A percentile compares a stretch with the other conserved stretches of the same genome.
phyloP scores from a whole-genome alignment of 2,888 invertebrate species.

The Eulithis testata region DNA sequence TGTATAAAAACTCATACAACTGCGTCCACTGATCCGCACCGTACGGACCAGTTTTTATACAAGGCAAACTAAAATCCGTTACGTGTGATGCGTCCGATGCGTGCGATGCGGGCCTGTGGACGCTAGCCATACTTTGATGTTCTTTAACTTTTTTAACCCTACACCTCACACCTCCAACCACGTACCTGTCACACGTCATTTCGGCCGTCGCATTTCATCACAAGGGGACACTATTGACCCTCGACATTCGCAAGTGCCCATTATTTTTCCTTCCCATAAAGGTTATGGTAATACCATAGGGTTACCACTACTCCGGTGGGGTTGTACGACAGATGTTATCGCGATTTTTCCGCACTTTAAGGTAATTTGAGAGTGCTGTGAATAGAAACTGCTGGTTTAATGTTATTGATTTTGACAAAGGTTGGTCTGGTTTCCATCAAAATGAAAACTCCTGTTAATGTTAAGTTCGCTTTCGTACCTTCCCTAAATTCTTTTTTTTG shows the following conservation, averaged over 20 bases:
- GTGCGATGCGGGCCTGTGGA: too few relatives aligned
- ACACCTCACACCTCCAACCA: conserved; percentile 53
- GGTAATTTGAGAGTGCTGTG: conserved; percentile 51
- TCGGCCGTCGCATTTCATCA: conserved; percentile 83
- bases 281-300: conserved; percentile 79
- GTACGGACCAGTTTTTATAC: too few relatives aligned
- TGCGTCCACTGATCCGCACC: too few relatives aligned
- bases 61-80: too few relatives aligned
- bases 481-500: too few relatives aligned
- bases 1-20: too few relatives aligned
- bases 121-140: too few relatives aligned
- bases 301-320: conserved; percentile 50
- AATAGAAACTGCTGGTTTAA: conserved; percentile 55
- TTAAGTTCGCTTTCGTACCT: too few relatives aligned
- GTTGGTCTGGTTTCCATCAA: too few relatives aligned
- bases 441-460: too few relatives aligned
- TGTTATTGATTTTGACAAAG: conserved; percentile 33
- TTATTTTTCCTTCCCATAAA: conserved; percentile 79
- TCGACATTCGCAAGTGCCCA: conserved; percentile 62
- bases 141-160: conserved; percentile 37
- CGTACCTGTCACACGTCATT: conserved; percentile 82
- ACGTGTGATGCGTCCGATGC: too few relatives aligned
- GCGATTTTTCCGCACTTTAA: conserved; percentile 53
- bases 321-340: conserved; percentile 72
- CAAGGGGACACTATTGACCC: conserved; percentile 70